Evolutionary conservation across 2,888 invertebrate species (phyloP).

Genomic region (Blera fallax): DNA sequence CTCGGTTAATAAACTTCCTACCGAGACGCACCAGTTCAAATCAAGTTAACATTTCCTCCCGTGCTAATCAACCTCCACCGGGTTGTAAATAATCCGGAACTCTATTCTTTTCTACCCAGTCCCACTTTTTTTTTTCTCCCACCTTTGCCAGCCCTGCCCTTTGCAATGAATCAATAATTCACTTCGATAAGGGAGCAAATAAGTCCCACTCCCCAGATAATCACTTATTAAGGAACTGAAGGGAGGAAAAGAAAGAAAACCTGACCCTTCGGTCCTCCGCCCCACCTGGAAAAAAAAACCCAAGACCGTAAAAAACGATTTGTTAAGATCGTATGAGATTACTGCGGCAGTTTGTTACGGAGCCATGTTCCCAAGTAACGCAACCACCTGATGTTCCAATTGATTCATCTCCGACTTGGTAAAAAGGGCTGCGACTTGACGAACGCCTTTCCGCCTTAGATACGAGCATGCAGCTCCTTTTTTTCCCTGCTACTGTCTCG

Average conservation of each 20-base stretch:
- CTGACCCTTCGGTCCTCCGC: constrained; percentile 1
- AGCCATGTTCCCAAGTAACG: constrained; percentile 7
- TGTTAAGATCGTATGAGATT: constrained; percentile 64
- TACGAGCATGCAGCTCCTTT: constrained; percentile 30
- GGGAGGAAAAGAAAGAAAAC: constrained; percentile 12
- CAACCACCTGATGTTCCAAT: constrained; percentile 69
- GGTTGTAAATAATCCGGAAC: constrained; percentile 62
- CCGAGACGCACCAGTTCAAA: constrained; percentile 21
- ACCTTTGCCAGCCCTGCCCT: not conserved
- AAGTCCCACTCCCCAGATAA: constrained; percentile 54
- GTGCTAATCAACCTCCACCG: constrained; percentile 58
- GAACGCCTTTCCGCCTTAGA: constrained; percentile 26
- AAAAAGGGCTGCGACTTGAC: constrained; percentile 1
- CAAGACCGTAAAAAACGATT: constrained; percentile 40
- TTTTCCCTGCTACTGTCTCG: not conserved
- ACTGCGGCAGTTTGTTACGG: constrained; percentile 55
- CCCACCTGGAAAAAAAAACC: not conserved
- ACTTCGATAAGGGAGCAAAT: constrained; percentile 64
- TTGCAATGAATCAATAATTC: constrained; percentile 63
- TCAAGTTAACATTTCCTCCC: constrained; percentile 51
- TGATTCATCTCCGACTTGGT: constrained; percentile 36
- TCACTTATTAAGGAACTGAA: constrained; percentile 69
- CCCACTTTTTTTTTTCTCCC: not conserved
- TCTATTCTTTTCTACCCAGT: not conserved
- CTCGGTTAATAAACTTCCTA: constrained; percentile 60